Evolutionary conservation across 2,113 vertebrate species (phyloP).

Genomic region (Petaurus breviceps): DNA sequence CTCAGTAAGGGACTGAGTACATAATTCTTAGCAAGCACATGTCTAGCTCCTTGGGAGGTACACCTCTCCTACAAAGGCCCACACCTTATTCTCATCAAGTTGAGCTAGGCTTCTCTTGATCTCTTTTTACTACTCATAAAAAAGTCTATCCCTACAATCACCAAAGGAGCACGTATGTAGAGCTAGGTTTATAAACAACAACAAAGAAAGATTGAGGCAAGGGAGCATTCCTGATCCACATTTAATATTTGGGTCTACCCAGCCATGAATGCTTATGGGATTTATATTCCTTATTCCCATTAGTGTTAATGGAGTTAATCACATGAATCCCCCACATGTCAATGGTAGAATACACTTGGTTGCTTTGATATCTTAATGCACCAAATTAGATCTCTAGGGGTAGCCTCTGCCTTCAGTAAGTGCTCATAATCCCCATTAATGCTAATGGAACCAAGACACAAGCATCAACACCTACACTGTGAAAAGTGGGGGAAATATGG

Average conservation of each 20-base stretch:
- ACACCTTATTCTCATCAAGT: background rate
- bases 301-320: conserved; percentile 78
- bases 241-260: conserved; percentile 25
- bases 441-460: conserved; percentile 61
- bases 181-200: conserved; percentile 63
- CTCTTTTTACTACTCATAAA: background rate
- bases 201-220: conserved; percentile 31
- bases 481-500: conserved; percentile 59
- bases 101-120: background rate
- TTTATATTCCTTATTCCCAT: conserved; percentile 63
- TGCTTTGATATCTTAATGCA: conserved; percentile 72
- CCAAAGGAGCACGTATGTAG: conserved; percentile 2
- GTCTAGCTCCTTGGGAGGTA: background rate
- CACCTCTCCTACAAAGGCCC: background rate
- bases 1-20: background rate
- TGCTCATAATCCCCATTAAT: conserved; percentile 58
- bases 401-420: conserved; percentile 57
- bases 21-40: background rate
- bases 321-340: conserved; percentile 11
- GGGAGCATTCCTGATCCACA: conserved; percentile 34
- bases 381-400: conserved; percentile 70
- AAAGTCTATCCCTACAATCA: background rate
- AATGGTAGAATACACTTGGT: background rate
- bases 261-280: conserved; percentile 59
- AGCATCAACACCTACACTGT: background rate